A percentile compares a stretch with the other conserved stretches of the same genome.
These are phyloP conservation scores for Pseudochirops cupreus DNA, from an alignment of 2,797 vertebrate species.

Conservation along the genomic window DNA sequence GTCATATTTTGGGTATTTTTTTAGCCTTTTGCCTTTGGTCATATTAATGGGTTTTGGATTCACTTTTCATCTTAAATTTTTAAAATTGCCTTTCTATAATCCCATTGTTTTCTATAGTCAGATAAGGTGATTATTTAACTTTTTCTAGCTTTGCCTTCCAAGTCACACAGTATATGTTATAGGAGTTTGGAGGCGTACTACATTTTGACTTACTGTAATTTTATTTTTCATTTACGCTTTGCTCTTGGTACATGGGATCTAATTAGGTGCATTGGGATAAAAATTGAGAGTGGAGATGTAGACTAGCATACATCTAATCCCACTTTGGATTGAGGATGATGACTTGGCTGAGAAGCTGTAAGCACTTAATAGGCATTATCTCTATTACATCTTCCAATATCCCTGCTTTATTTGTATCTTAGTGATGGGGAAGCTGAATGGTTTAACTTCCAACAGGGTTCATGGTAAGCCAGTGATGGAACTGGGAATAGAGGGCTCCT, in stretches of 20 bases:
- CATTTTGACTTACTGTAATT: constrained; percentile 38
- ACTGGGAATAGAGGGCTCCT: constrained; percentile 70
- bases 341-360: constrained; percentile 42
- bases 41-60: constrained; percentile 60
- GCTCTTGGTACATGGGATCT: constrained; percentile 10
- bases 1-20: neutral
- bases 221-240: constrained; percentile 46
- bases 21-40: constrained; percentile 27
- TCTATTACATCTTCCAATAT: constrained; percentile 18
- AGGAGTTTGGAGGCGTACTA: neutral
- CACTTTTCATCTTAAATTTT: constrained; percentile 36
- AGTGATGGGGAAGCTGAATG: constrained; percentile 63
- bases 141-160: constrained; percentile 22
- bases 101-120: constrained; percentile 31
- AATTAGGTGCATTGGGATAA: constrained; percentile 27
- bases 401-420: constrained; percentile 69
- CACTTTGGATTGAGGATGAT: constrained; percentile 29
- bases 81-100: constrained; percentile 17
- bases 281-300: neutral
- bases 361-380: constrained; percentile 31
- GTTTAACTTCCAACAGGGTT: constrained; percentile 65
- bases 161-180: neutral
- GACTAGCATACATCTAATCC: constrained; percentile 22
- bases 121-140: constrained; percentile 30
- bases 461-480: constrained; percentile 62